phyloP scores from a whole-genome alignment of 2,888 invertebrate genomes.

The Lypha dubia region DNA sequence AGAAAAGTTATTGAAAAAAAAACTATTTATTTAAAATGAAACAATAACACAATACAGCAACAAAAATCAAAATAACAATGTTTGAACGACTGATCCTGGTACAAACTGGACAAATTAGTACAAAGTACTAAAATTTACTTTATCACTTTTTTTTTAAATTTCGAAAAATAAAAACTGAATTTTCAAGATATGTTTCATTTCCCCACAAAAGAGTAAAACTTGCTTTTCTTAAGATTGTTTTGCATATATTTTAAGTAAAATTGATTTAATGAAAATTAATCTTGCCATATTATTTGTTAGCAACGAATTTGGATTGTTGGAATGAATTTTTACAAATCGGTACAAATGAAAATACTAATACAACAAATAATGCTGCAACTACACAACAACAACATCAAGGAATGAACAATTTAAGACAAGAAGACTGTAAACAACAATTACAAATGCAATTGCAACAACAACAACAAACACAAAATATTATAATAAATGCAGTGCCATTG shows the following conservation, averaged over 20 bases:
- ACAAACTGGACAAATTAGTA: no score
- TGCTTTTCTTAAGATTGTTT: slow-evolving; percentile 55
- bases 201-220: slow-evolving; percentile 45
- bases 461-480: slow-evolving; percentile 77
- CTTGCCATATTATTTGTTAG: slow-evolving; percentile 73
- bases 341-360: slow-evolving; percentile 75
- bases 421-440: slow-evolving; percentile 75
- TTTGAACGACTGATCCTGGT: no score
- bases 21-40: background rate
- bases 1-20: background rate
- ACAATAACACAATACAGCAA: no score
- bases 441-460: slow-evolving; percentile 73
- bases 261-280: slow-evolving; percentile 37
- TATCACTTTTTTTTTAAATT: background rate
- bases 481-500: slow-evolving; percentile 81
- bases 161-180: background rate
- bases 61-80: no score
- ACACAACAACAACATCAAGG: slow-evolving; percentile 72
- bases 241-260: no score
- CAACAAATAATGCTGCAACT: slow-evolving; percentile 64
- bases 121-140: no score
- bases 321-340: slow-evolving; percentile 81
- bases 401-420: slow-evolving; percentile 71
- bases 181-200: background rate
- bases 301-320: slow-evolving; percentile 82